Base-by-base conservation (phyloP, 2,888 invertebrate species). In the Meganola albula region DNA sequence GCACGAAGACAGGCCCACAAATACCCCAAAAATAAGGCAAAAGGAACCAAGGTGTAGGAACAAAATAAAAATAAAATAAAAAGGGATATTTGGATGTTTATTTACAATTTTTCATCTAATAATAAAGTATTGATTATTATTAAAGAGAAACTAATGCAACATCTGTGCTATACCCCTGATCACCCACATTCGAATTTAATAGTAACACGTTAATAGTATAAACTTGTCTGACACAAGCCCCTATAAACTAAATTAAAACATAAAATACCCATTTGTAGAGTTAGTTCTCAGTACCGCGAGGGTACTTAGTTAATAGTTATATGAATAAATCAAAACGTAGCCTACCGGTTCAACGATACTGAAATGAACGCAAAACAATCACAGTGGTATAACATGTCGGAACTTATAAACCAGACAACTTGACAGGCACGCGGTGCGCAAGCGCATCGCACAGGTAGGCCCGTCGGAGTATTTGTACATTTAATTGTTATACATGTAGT, bases 61-160 rank as follows among this genome's bases (percentile, higher is more conserved):
- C 27, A 40, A 74, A 83, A 82, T 74, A 74, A 85, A 85, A 83
- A 59, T 69, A 75, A 83, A 83, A 80, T 74, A 75, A 84, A 67
- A 80, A 79, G 80, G 84, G 82, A 77, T 77, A 79, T 73, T 73
- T 73, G 79, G 80, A 82, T 83, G 82, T 85, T 85, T 85, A 85
- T 85, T 85, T 85, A 85, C 85, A 85, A 70, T 75, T 77, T 63
- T 71, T 70, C 75, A 70, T 74, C 69, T 74, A 82, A 80, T 80
- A 80, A 80, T 79, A 80, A 66, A 79, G 72, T 73, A 77, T 67
- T 56, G 76, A 80, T 79, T 80, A 84, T 79, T 74, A 79, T 74
- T 63, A 66, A 75, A 79, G 74, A 72, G 73, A 78, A 76, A 69
- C 67, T 71, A 63, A 72, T 71, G 74, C 77, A 71, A 77, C 78